Evolutionary conservation across 1,140 invertebrate genomes (phyloP), one percentile per base, ranked within the genome.

Genomic region (Chrysomallon squamiferum): DNA sequence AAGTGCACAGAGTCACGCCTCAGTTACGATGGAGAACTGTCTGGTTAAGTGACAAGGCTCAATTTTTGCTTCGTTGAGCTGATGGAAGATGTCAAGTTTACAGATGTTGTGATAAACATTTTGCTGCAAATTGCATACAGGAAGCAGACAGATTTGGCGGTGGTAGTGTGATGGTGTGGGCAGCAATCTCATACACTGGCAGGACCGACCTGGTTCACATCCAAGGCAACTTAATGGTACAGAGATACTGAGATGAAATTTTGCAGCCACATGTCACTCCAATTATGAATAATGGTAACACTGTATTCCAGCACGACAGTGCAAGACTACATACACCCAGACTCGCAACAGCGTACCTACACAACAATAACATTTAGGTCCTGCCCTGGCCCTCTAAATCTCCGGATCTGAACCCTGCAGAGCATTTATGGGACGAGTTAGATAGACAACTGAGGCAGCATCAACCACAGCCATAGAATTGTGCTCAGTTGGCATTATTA

Each of bases 131-230:
- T 4, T 64, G 62, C 58, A 45, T 73, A 5, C 41, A 60, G 22
- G 52, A 66, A 52, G 59, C 43, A 2, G 62, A 68, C 35, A 43
- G 52, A 32, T 70, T 67, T 47, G 52, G 54, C 30, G 35, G 43
- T 15, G 35, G 64, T 3, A 69, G 54, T 32, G 60, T 73, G 1
- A 73, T 68, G 71, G 59, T 65, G 45, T 65, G 68, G 65, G 64
- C 43, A 33, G 67, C 29, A 22, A 68, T 72, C 20, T 65, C 60
- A 7, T 32, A 65, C 33, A 59, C 25, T 20, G 54, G 25, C 5
- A 69, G 57, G 50, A 64, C 54, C 22, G 27, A 65, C 13, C 33
- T 71, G 20, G 68, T 74, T 0, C 33, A 30, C 25, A 25, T 62
- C 6, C 22, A 66, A 11, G 66, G 64, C 25, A 64, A 54, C 27